These are phyloP conservation scores for Cygnus olor DNA, from an alignment of 2,797 vertebrate genomes.

Conservation along the genomic window DNA sequence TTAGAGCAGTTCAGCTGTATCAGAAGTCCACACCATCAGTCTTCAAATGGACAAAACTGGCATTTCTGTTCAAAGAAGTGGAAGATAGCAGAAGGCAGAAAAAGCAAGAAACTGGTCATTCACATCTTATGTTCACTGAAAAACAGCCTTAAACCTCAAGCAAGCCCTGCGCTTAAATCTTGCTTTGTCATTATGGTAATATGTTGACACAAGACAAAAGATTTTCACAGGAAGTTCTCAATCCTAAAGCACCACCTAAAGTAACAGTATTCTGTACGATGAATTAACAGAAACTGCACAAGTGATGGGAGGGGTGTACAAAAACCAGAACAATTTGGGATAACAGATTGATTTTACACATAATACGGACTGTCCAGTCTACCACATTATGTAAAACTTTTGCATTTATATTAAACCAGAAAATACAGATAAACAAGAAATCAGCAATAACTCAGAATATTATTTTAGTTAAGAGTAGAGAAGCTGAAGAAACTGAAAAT, in stretches of 20 bases:
- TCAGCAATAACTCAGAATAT: background rate
- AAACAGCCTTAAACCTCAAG: background rate
- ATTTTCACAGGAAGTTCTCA: background rate
- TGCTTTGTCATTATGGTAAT: background rate
- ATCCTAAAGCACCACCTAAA: background rate
- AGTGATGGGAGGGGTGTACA: background rate
- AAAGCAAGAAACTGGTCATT: background rate
- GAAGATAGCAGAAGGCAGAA: background rate
- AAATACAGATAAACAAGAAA: background rate
- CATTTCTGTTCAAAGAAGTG: background rate
- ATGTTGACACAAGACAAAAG: background rate
- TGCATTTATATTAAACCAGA: background rate
- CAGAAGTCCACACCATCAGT: background rate
- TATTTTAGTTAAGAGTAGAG: background rate
- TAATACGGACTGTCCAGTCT: background rate
- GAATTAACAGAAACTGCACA: background rate
- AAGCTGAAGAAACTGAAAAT: background rate
- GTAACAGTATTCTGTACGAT: background rate
- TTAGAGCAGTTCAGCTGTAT: background rate
- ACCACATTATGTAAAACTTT: background rate
- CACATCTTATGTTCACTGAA: background rate
- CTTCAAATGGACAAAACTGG: background rate
- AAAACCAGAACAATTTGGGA: background rate
- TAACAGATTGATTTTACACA: background rate
- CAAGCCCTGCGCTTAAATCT: background rate